A percentile compares a stretch with the other conserved stretches of the same genome.
Evolutionary conservation across 2,888 invertebrate genomes (phyloP).

Genomic region (Plemyria rubiginata): DNA sequence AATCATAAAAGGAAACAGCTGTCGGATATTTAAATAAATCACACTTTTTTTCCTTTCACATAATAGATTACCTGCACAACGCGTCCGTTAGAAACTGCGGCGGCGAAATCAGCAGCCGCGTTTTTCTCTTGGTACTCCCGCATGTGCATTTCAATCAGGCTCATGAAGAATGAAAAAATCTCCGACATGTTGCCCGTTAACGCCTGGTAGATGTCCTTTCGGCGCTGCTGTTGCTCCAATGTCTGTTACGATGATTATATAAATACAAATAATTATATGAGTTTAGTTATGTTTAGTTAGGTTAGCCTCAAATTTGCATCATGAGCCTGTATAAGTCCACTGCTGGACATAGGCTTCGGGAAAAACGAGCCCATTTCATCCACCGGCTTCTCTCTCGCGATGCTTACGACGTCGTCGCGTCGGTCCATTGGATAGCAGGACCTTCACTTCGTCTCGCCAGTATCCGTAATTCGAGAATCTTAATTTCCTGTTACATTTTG

Average conservation of each 20-base stretch:
- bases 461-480: not conserved
- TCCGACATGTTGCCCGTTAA: conserved; percentile 94
- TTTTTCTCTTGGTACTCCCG: conserved; percentile 89
- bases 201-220: conserved; percentile 96
- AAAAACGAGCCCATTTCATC: no score
- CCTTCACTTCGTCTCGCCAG: no score
- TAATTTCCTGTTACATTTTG: not conserved
- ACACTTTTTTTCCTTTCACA: not conserved
- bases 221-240: conserved; percentile 93
- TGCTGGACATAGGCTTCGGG: no score
- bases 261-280: not conserved
- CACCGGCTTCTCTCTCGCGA: no score
- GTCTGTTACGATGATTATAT: conserved; percentile 81
- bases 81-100: conserved; percentile 89
- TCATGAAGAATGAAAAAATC: conserved; percentile 93
- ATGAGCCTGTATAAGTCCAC: no score
- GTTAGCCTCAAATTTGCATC: no score
- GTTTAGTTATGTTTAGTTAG: not conserved
- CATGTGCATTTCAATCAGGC: conserved; percentile 92
- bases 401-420: no score
- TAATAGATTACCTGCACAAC: conserved; percentile 87
- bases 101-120: conserved; percentile 85
- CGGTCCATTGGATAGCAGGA: no score
- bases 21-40: not conserved
- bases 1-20: no score